These are phyloP conservation scores for Crenichthys baileyi DNA, from an alignment of 2,797 vertebrate species.

Conservation along the genomic window DNA sequence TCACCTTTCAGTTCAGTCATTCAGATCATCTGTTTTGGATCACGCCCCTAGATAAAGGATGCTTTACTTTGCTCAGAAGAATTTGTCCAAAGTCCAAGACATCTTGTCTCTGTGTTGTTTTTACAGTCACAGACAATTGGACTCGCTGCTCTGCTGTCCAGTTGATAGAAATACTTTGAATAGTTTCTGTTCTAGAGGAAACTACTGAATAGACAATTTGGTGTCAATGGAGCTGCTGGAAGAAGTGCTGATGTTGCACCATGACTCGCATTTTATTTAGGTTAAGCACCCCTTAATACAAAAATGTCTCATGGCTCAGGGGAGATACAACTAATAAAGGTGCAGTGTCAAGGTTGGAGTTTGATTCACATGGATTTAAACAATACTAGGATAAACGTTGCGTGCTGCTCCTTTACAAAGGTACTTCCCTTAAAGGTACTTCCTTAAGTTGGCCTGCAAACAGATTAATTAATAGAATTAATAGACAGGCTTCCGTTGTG, in stretches of 20 bases:
- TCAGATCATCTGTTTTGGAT: neutral
- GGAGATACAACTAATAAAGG: slow-evolving; percentile 76
- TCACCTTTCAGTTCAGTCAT: neutral
- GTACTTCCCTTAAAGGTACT: slow-evolving; percentile 27
- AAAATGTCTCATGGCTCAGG: slow-evolving; percentile 68
- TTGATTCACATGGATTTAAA: slow-evolving; percentile 49
- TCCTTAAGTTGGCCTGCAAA: slow-evolving; percentile 36
- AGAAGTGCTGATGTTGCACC: slow-evolving; percentile 78
- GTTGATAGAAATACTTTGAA: slow-evolving; percentile 64
- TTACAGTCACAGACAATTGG: slow-evolving; percentile 57
- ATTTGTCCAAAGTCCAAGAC: slow-evolving; percentile 15
- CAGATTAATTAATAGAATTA: slow-evolving; percentile 60
- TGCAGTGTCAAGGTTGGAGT: slow-evolving; percentile 59
- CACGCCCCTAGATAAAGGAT: slow-evolving; percentile 1
- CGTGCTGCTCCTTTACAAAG: slow-evolving; percentile 2
- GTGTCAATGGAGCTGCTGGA: slow-evolving; percentile 70
- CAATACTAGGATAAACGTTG: neutral
- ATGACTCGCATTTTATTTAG: slow-evolving; percentile 80
- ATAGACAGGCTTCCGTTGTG: slow-evolving; percentile 26
- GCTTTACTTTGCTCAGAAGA: slow-evolving; percentile 21
- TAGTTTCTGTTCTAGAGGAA: slow-evolving; percentile 68
- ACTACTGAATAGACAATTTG: slow-evolving; percentile 78
- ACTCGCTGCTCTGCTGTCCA: slow-evolving; percentile 53
- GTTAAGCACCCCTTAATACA: slow-evolving; percentile 79
- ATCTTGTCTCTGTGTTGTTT: slow-evolving; percentile 40